Conservation (phyloP, 2,888 invertebrate species). For the Lottia gigantea region DNA sequence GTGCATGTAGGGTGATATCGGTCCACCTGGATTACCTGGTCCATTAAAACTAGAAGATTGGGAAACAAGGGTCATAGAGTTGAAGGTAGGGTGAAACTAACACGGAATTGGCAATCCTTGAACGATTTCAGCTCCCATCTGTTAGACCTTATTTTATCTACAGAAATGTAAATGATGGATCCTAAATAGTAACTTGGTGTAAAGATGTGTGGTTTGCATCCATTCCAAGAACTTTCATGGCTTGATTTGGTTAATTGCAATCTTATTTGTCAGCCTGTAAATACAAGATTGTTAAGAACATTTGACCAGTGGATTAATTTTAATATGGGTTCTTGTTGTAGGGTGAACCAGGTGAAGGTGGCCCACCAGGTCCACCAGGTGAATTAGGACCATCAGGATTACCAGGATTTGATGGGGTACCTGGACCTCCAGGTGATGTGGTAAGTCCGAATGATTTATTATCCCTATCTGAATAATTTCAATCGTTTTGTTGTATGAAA, state of each 20-base stretch:
- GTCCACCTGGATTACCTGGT: conserved; percentile 55
- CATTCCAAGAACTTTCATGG: no score
- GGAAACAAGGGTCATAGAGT: conserved; percentile 38
- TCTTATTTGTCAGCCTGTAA: no score
- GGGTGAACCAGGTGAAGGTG: conserved; percentile 70
- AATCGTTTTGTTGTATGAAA: no score
- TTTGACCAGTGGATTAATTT: conserved; percentile 39
- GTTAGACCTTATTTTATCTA: no score
- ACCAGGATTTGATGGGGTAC: conserved; percentile 60
- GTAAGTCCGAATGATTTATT: conserved; percentile 14
- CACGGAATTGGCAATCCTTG: no score
- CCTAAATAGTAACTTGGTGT: no score
- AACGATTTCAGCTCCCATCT: no score
- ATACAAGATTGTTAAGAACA: no score
- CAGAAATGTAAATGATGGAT: no score
- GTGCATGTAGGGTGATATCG: conserved; percentile 52
- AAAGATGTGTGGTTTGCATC: no score
- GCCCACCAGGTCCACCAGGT: conserved; percentile 72
- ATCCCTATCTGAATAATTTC: no score
- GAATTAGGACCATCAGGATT: conserved; percentile 70
- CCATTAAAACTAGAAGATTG: conserved; percentile 39
- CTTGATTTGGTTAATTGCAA: no score
- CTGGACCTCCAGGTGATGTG: conserved; percentile 30
- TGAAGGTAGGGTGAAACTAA: conserved; percentile 38
- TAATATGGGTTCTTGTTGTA: conserved; percentile 22